Evolutionary conservation across 30 jellyfish, hydroid and myxozoan genomes (phyloP), one percentile per base, ranked within the genome.

Genomic region (Mastigias papua): DNA sequence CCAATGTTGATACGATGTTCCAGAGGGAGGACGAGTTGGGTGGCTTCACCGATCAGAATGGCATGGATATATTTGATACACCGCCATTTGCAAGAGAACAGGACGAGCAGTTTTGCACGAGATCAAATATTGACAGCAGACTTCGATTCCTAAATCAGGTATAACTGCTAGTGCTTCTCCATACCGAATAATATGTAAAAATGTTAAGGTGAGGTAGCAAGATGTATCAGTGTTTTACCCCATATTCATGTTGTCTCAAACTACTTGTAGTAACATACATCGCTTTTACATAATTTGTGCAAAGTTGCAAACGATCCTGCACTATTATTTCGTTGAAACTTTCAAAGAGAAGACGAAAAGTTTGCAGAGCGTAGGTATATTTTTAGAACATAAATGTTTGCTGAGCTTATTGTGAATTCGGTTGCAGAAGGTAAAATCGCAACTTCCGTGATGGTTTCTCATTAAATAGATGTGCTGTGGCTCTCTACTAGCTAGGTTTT

Each of bases 111-210:
- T 92, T 92, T 54, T 92, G 98, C 78, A 86, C 97, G 22, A 64
- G 94, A 63, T 63, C 78, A 32, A 92, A 92, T 48, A 35, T 92
- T 16, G 92, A 92, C 35, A 89, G 93, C 75, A 78, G 98, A 37
- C 86, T 92, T 23, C 86, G 89, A 20, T 92, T 62, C 63, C 69
- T 92, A 73, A 92, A 92, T 46, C 98, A 92, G 95, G 98, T 92
- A 73, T 1, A 73, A 34, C 5, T 21, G 67, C 54, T 0, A 42
- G 7, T 8, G 13, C 28, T 69, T 42, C 54, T 15, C 13, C 13
- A 4, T 15, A 42, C 13, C 13, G 13, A 8, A 15, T 42, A 4
- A 4, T 8, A 4, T 42, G 54, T 15, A 42, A 42, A 42, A 42
- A 15, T n/a, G n/a, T n/a, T n/a, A 15, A 4, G 54, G 7, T 42